Conservation (phyloP, 2,888 invertebrate species). For the Patella depressa region DNA sequence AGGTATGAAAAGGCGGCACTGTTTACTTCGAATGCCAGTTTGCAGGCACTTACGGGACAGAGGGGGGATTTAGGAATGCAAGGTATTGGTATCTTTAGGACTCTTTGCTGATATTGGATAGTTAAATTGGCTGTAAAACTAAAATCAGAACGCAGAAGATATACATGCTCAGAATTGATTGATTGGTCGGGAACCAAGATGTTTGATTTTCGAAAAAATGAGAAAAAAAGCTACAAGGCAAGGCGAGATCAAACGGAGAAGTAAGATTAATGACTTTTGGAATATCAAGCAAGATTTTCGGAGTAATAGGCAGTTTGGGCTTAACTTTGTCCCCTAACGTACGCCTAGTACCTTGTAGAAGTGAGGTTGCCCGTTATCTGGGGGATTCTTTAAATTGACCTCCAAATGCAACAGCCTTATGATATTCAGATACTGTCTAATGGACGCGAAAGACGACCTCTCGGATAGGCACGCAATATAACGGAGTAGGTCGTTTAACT, state of each 20-base stretch:
- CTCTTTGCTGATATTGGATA: not conserved
- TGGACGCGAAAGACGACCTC: constrained; percentile 2
- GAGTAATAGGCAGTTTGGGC: constrained; percentile 18
- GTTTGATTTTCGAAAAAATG: constrained; percentile 9
- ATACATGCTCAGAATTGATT: not conserved
- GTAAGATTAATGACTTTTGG: constrained; percentile 1
- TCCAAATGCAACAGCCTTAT: constrained; percentile 14
- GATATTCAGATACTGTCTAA: constrained; percentile 13
- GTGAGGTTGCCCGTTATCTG: constrained; percentile 13
- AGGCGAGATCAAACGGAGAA: not conserved
- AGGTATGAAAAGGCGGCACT: not conserved
- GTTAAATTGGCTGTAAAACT: not conserved
- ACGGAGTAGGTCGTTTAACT: constrained; percentile 14
- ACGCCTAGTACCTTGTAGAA: constrained; percentile 13
- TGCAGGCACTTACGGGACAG: not conserved
- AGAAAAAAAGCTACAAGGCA: constrained; percentile 16
- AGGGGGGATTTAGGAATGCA: not conserved
- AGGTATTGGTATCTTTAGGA: not conserved
- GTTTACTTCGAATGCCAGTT: not conserved
- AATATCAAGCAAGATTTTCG: not conserved
- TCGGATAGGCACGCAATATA: constrained; percentile 25
- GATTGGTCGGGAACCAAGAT: not conserved
- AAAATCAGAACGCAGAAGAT: not conserved
- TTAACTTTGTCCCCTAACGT: constrained; percentile 11
- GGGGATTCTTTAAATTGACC: constrained; percentile 14